phyloP scores from a whole-genome alignment of 2,888 invertebrate genomes.

The Cenopis cana region DNA sequence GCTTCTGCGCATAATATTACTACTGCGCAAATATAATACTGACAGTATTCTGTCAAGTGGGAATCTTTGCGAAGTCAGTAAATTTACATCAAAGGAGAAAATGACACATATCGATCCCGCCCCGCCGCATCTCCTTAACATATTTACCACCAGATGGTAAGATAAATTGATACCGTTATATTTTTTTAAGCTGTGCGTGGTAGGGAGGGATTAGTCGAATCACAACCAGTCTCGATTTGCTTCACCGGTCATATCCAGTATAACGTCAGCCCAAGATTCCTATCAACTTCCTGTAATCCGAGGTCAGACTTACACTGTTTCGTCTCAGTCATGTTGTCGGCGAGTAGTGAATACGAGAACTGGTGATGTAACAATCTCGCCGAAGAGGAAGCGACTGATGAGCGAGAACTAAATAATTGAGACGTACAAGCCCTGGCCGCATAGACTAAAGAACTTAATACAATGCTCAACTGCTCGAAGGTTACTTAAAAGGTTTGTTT shows the following conservation, averaged over 20 bases:
- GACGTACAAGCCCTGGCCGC: constrained; percentile 56
- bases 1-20: too few relatives aligned
- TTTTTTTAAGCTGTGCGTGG: constrained; percentile 11
- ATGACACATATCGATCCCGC: too few relatives aligned
- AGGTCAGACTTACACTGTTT: background rate
- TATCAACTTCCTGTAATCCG: background rate
- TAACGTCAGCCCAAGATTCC: background rate
- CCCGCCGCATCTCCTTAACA: too few relatives aligned
- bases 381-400: constrained; percentile 62
- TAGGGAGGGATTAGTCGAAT: background rate
- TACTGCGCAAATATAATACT: too few relatives aligned
- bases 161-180: background rate
- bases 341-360: constrained; percentile 1
- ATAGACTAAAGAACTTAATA: constrained; percentile 47
- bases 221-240: background rate
- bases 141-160: background rate
- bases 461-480: background rate
- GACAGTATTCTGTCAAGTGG: too few relatives aligned
- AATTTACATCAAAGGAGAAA: too few relatives aligned
- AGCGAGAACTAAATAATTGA: constrained; percentile 69
- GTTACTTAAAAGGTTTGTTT: too few relatives aligned
- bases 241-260: background rate
- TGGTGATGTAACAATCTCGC: constrained; percentile 38
- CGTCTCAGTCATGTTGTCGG: too few relatives aligned
- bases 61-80: too few relatives aligned